Evolutionary conservation across 2,113 vertebrate species (phyloP), one percentile per base, ranked within the genome.

Genomic region (Datnioides undecimradiatus): DNA sequence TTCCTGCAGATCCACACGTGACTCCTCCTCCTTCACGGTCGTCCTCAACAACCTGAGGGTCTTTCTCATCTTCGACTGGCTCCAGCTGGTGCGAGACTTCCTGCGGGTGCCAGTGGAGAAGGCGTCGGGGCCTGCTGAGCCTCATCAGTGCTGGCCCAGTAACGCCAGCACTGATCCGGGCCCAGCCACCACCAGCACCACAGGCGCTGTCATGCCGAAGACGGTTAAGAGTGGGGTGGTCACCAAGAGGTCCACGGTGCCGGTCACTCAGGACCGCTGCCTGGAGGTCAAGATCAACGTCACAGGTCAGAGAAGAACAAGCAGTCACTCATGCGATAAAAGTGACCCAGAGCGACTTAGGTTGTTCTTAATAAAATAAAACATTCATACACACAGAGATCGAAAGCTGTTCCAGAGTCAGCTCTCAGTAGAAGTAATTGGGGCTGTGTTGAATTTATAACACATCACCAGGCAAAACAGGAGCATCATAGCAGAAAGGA

Each of bases 41-140:
- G 97, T 99, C 57, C 95, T 99, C 80, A 99, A 99, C 91, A 99
- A 97, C 77, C 95, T 99, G 14, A 94, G 98, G 5, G 97, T 99
- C 0, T 98, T 99, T 76, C 94, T 99, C 33, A 98, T 99, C 85
- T 99, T 99, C 70, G 98, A 99, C 88, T 99, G 98, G 98, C 76
- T 99, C 27, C 88, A 96, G 31, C 92, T 98, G 51, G 96, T 99
- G 3, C 95, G 94, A 14, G 96, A 97, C 79, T 99, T 99, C 78
- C 86, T 99, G 0, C 93, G 84, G 0, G 93, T 95, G 41, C 96
- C 97, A 0, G 93, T 91, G 6, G 96, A 96, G 8, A 93, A 19
- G 46, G 12, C 14, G 0, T 8, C 59, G 0, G 38, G 54, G 0
- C 38, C 17, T 1, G 66, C 67, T 0, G 80, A 81, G 1, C 36